Conservation (phyloP, 1,140 invertebrate genomes). For the Danaus melanippus region DNA sequence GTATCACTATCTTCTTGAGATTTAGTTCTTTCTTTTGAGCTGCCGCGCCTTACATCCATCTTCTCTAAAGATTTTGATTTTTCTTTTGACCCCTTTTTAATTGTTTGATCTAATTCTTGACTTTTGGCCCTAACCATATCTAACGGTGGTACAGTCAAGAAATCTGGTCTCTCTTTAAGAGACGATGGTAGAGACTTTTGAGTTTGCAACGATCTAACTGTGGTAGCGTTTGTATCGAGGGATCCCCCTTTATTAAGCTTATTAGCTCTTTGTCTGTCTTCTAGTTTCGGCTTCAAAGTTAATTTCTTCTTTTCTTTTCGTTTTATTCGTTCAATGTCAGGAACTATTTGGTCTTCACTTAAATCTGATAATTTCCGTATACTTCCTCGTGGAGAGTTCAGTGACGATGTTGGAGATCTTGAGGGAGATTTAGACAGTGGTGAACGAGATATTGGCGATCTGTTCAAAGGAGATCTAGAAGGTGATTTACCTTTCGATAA, state of each 20-base stretch:
- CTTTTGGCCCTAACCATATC: constrained; percentile 76
- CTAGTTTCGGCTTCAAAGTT: constrained; percentile 58
- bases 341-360: constrained; percentile 75
- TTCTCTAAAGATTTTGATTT: constrained; percentile 78
- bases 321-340: constrained; percentile 73
- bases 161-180: constrained; percentile 68
- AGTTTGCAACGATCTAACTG: constrained; percentile 62
- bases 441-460: constrained; percentile 58
- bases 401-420: constrained; percentile 65
- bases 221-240: constrained; percentile 64
- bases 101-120: constrained; percentile 73
- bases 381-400: constrained; percentile 69
- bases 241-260: constrained; percentile 65
- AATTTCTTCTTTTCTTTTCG: constrained; percentile 69
- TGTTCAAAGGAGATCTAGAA: constrained; percentile 55
- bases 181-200: constrained; percentile 71
- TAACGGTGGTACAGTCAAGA: constrained; percentile 69
- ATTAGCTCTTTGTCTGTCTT: constrained; percentile 56
- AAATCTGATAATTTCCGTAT: constrained; percentile 69
- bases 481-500: constrained; percentile 53
- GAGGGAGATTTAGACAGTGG: constrained; percentile 69
- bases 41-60: constrained; percentile 73
- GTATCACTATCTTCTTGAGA: constrained; percentile 79
- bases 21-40: constrained; percentile 78
- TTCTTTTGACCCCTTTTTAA: constrained; percentile 74